Conservation (phyloP, 1,140 invertebrate species). For the Papilio aristodemus region DNA sequence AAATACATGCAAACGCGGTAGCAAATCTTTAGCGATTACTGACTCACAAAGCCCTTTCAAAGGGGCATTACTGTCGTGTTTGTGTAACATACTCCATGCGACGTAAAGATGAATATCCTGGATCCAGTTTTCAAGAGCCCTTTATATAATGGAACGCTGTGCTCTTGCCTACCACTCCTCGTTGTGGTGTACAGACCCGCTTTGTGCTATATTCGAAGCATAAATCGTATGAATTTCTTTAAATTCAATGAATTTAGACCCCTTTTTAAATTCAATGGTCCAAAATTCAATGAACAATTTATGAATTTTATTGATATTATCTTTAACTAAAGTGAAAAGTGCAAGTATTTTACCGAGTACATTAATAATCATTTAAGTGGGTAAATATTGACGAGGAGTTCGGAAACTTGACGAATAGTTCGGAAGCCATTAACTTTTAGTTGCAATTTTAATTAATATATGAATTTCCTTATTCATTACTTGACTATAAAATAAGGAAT, state of each 20-base stretch:
- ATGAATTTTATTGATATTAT: too few relatives aligned
- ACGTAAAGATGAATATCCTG: constrained; percentile 34
- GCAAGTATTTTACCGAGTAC: too few relatives aligned
- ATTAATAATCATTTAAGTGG: too few relatives aligned
- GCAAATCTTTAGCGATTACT: constrained; percentile 27
- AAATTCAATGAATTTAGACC: too few relatives aligned
- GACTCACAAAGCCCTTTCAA: constrained; percentile 24
- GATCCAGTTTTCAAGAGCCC: constrained; percentile 34
- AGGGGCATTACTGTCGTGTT: constrained; percentile 34
- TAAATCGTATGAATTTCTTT: constrained; percentile 18
- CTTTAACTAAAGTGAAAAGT: too few relatives aligned
- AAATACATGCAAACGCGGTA: not conserved
- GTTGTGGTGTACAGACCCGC: constrained; percentile 12
- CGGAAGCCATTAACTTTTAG: too few relatives aligned
- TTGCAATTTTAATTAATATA: too few relatives aligned
- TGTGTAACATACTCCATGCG: constrained; percentile 28
- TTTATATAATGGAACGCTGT: constrained; percentile 33
- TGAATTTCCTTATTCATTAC: too few relatives aligned
- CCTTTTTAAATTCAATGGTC: constrained; percentile 2
- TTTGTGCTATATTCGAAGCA: constrained; percentile 25
- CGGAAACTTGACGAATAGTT: too few relatives aligned
- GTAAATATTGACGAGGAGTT: too few relatives aligned
- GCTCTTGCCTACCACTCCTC: not conserved
- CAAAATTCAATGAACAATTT: not conserved
- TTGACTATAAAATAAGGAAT: too few relatives aligned